These are phyloP conservation scores for Iguana delicatissima DNA, from an alignment of 2,797 vertebrate genomes.

Conservation along the genomic window DNA sequence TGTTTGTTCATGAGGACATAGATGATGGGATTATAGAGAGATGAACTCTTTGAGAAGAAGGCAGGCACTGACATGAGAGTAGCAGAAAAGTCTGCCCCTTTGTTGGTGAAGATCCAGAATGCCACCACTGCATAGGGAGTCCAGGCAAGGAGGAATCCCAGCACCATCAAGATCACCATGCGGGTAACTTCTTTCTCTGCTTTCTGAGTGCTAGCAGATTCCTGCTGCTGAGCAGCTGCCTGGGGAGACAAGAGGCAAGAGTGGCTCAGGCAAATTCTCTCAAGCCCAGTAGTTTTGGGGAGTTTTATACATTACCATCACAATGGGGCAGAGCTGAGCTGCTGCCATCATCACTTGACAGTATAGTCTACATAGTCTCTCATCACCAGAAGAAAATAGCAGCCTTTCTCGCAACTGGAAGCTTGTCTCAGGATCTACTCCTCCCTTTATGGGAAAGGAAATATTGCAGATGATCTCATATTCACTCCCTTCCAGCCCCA, in stretches of 20 bases:
- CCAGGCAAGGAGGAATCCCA: slow-evolving; percentile 86
- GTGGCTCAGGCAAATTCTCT: not conserved
- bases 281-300: not conserved
- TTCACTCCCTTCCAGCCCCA: not conserved
- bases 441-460: not conserved
- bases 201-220: slow-evolving; percentile 85
- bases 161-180: slow-evolving; percentile 86
- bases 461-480: not conserved
- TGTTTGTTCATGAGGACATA: slow-evolving; percentile 84
- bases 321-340: not conserved
- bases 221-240: slow-evolving; percentile 86
- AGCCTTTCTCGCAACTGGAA: not conserved
- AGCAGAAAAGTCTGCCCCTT: slow-evolving; percentile 81
- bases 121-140: slow-evolving; percentile 82
- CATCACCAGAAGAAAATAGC: not conserved
- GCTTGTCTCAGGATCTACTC: not conserved
- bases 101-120: slow-evolving; percentile 87
- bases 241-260: slow-evolving; percentile 32
- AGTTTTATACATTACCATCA: not conserved
- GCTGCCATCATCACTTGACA: not conserved
- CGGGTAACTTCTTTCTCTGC: slow-evolving; percentile 85
- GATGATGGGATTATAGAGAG: slow-evolving; percentile 83
- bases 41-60: slow-evolving; percentile 87
- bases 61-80: slow-evolving; percentile 82
- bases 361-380: not conserved